A percentile compares a stretch with the other conserved stretches of the same genome.
phyloP scores from a whole-genome alignment of 2,113 vertebrate species.

The Scatophagus argus region DNA sequence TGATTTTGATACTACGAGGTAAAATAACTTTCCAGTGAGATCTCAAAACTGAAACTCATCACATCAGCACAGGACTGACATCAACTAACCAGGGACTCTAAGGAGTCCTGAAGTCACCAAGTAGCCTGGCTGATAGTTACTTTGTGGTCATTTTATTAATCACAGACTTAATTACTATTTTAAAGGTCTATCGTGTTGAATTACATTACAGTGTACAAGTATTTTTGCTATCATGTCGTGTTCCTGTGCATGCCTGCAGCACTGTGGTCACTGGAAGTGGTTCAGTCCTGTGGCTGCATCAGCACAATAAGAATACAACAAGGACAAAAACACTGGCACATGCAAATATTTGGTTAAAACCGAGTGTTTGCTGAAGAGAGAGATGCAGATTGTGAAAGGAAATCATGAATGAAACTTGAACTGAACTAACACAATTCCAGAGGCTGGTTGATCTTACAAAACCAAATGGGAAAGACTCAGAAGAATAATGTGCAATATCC shows the following conservation, averaged over 20 bases:
- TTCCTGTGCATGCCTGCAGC: neutral
- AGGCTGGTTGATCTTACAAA: neutral
- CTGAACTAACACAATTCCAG: neutral
- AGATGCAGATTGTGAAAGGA: neutral
- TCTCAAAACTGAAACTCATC: no score
- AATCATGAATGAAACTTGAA: neutral
- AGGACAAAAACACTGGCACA: neutral
- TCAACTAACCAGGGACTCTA: no score
- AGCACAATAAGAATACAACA: neutral
- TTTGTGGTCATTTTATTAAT: neutral
- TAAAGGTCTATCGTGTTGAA: neutral
- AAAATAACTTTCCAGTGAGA: no score
- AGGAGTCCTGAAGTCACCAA: neutral
- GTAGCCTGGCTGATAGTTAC: neutral
- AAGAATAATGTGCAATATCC: neutral
- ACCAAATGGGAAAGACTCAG: neutral
- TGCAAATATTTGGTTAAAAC: conserved; percentile 33
- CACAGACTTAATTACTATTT: neutral
- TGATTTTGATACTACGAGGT: neutral
- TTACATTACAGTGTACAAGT: neutral
- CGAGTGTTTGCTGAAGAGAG: neutral
- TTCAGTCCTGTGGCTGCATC: neutral
- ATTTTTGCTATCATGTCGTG: neutral
- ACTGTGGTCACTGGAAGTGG: neutral
- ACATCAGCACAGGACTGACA: neutral